A percentile compares a stretch with the other conserved stretches of the same genome.
These are phyloP conservation scores for Riptortus pedestris DNA, from an alignment of 1,140 invertebrate species.

Conservation along the genomic window DNA sequence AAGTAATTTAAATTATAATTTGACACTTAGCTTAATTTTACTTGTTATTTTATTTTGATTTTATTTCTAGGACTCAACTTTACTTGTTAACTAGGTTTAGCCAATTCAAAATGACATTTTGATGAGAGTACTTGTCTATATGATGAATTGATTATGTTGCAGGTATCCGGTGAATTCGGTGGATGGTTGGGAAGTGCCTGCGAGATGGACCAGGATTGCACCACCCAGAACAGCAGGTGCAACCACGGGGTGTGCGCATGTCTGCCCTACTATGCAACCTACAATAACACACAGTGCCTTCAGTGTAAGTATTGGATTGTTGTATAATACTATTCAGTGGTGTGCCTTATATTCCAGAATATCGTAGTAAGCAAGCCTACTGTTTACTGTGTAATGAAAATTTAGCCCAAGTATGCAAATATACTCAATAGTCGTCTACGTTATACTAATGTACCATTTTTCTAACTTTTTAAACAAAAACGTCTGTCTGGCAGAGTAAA, in stretches of 20 bases:
- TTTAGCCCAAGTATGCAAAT: not conserved
- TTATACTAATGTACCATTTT: too few species aligned
- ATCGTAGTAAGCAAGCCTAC: constrained; percentile 16
- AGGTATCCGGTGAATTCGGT: constrained; percentile 24
- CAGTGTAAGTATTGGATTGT: constrained; percentile 54
- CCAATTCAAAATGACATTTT: too few species aligned
- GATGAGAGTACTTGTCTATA: too few species aligned
- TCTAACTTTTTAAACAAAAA: too few species aligned
- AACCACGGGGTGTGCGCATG: constrained; percentile 50
- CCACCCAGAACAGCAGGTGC: constrained; percentile 43
- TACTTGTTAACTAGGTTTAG: too few species aligned
- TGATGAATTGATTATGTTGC: constrained; percentile 2
- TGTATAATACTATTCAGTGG: not conserved
- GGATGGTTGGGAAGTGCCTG: constrained; percentile 37
- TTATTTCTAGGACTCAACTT: too few species aligned
- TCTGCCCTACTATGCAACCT: constrained; percentile 51
- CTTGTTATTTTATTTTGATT: too few species aligned
- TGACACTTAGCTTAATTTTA: too few species aligned
- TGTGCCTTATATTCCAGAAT: not conserved
- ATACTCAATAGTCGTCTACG: too few species aligned
- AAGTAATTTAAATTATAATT: too few species aligned
- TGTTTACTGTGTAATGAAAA: not conserved
- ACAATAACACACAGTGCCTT: constrained; percentile 51
- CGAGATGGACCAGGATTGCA: constrained; percentile 45
- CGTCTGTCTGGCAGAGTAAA: too few species aligned